Percentiles rank a stretch among this genome's conserved stretches.
Evolutionary conservation across 92 coral and sea anemone species (phyloP).

Genomic region (Anthopleura xanthogrammica): DNA sequence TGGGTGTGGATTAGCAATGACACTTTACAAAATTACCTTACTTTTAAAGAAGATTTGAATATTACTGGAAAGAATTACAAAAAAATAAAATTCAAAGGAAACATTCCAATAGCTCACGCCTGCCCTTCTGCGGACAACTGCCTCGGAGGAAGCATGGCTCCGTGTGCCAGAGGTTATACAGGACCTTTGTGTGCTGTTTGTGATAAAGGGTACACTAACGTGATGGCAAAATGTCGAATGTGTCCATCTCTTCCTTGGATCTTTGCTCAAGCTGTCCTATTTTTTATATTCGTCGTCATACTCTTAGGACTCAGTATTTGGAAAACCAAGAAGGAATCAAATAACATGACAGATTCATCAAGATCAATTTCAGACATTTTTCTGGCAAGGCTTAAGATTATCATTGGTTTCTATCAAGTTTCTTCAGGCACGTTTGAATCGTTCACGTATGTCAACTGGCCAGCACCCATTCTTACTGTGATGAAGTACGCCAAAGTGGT

Average conservation of each 20-base stretch:
- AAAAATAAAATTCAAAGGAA: conserved; percentile 3
- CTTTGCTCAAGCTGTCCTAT: conserved; percentile 30
- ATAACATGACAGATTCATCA: not conserved
- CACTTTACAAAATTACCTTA: conserved; percentile 25
- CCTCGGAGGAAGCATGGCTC: conserved; percentile 42
- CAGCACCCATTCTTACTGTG: conserved; percentile 41
- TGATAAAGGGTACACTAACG: conserved; percentile 25
- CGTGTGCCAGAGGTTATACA: conserved; percentile 25
- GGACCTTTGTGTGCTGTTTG: conserved; percentile 48
- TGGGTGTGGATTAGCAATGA: conserved; percentile 43
- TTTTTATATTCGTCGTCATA: conserved; percentile 16
- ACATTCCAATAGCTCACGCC: conserved; percentile 1
- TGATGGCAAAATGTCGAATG: conserved; percentile 39
- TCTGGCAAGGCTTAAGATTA: conserved; percentile 57
- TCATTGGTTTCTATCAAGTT: conserved; percentile 45
- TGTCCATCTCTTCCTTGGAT: conserved; percentile 50
- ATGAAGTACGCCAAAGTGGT: conserved; percentile 47
- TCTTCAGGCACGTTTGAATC: conserved; percentile 48
- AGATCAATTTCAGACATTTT: conserved; percentile 47
- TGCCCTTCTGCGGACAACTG: not conserved
- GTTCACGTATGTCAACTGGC: conserved; percentile 62
- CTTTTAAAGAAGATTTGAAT: conserved; percentile 25
- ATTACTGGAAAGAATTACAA: conserved; percentile 24
- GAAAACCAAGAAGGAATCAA: conserved; percentile 12
- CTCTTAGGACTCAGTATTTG: conserved; percentile 31